Conservation (phyloP, 2,797 vertebrate species). For the Neosilurus hyrtlii region DNA sequence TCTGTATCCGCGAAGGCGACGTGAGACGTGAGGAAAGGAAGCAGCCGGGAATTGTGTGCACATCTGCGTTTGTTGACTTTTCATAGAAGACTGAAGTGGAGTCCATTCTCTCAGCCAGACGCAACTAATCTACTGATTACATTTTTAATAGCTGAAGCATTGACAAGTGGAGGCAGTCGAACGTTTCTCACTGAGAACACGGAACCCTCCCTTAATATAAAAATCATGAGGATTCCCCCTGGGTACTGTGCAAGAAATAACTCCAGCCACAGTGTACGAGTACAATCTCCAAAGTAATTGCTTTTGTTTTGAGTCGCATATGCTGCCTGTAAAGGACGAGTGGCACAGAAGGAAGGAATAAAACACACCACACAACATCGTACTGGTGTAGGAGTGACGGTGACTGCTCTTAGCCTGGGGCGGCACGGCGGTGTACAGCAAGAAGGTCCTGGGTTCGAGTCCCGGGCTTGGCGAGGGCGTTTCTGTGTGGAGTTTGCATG, state of each 20-base stretch:
- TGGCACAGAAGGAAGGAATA: background rate
- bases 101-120: conserved; percentile 33
- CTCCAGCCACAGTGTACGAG: conserved; percentile 30
- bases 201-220: background rate
- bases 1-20: background rate
- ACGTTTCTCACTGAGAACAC: background rate
- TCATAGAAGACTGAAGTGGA: conserved; percentile 21
- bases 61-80: conserved; percentile 36
- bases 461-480: too few species aligned
- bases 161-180: conserved; percentile 23
- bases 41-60: conserved; percentile 17
- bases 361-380: background rate
- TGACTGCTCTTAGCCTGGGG: too few species aligned
- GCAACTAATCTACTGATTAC: conserved; percentile 55
- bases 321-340: background rate
- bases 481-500: too few species aligned
- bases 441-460: too few species aligned
- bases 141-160: conserved; percentile 50
- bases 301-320: conserved; percentile 14
- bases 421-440: too few species aligned
- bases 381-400: background rate
- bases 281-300: conserved; percentile 12
- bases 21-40: background rate
- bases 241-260: conserved; percentile 40
- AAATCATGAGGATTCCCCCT: conserved; percentile 10